Conservation (phyloP, 1,140 invertebrate species). For the Trichonephila clavipes region DNA sequence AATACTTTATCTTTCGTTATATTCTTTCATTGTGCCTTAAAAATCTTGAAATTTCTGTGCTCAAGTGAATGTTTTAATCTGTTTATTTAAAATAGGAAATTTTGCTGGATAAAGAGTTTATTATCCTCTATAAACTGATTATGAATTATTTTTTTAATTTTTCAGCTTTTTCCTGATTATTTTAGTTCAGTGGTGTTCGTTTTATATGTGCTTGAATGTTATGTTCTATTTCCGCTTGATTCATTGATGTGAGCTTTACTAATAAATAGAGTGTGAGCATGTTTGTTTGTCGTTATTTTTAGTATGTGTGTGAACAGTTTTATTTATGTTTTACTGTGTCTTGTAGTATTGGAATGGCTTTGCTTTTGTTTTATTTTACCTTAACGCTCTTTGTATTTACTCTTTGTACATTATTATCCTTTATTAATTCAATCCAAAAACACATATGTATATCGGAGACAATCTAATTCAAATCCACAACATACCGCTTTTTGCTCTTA, state of each 20-base stretch:
- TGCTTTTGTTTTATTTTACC: neutral
- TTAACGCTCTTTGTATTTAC: neutral
- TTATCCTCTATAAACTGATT: slow-evolving; percentile 18
- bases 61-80: neutral
- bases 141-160: slow-evolving; percentile 48
- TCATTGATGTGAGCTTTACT: slow-evolving; percentile 32
- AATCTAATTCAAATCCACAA: neutral
- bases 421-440: neutral
- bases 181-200: neutral
- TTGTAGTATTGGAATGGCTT: slow-evolving; percentile 26
- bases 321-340: slow-evolving; percentile 11
- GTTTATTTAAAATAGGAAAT: neutral
- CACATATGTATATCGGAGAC: neutral
- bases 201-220: slow-evolving; percentile 33
- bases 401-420: neutral
- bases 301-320: neutral
- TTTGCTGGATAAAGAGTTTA: neutral
- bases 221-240: neutral
- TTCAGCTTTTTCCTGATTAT: slow-evolving; percentile 64
- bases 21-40: neutral
- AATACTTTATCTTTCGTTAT: neutral
- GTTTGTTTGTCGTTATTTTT: neutral
- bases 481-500: slow-evolving; percentile 8
- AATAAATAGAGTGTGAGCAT: neutral
- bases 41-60: neutral